Base-by-base conservation (phyloP, 2,797 vertebrate genomes). In the Leptodactylus fallax region DNA sequence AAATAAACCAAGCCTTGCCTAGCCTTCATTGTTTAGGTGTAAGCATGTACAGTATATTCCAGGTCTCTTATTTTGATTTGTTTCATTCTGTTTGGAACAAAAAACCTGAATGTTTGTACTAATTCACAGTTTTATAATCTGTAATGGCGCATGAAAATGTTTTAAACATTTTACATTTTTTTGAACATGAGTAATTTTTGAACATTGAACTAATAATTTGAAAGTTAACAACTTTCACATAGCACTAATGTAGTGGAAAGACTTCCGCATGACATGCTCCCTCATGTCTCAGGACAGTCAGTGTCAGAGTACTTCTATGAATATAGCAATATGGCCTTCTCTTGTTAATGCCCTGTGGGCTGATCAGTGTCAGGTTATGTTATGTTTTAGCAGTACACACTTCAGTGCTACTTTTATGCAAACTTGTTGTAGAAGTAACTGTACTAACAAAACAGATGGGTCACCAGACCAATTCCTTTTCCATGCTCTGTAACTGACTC, bases 181-280 rank as follows among this genome's bases (percentile, higher is more conserved):
- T 96, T 93, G 96, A 36, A 36, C 95, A 96, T 95, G 96, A 96
- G 96, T 95, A 93, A 92, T 90, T 92, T 92, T 91, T 90, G 86
- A 85, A 92, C 93, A 92, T 91, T 92, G 94, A 92, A 91, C 92
- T 93, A 94, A 94, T 94, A 96, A 95, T 94, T 93, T 95, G 94
- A 90, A 87, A 93, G 90, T 92, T 95, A 94, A 91, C 92, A 91
- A 94, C 94, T 96, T 96, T 95, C 95, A 96, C 96, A 96, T 94
- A 95, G 94, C 95, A 93, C 95, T 96, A 97, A 98, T 97, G 96
- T 97, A 97, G 96, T 97, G 97, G 97, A 97, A 97, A 97, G 94
- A 91, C 95, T 96, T 96, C 95, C 95, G 94, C 95, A 92, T 91
- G 93, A 86, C 76, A 87, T 94, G 93, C 95, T 95, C 91, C 90